Evolutionary conservation across 2,113 vertebrate genomes (phyloP), one percentile per base, ranked within the genome.

Genomic region (Varanus salvator): DNA sequence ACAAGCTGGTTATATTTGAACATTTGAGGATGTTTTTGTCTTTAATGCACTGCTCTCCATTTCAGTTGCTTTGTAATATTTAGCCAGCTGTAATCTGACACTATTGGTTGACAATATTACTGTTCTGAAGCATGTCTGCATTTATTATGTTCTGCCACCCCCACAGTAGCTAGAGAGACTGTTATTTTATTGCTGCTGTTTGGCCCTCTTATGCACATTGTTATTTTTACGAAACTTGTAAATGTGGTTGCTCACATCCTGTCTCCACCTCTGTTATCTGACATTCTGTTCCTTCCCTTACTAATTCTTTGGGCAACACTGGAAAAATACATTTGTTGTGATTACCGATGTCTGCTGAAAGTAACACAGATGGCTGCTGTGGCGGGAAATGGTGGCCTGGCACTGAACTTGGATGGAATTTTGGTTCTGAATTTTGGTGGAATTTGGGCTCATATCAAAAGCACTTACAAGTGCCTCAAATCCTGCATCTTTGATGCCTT

Each of bases 31-130:
- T 80, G 91, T 2, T 78, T 80, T 72, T 88, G 25, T 21, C 17
- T 12, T 88, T 64, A 29, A 8, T 72, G 60, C 57, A 3, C 38
- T 93, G 34, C 87, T 29, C 77, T 86, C 87, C 86, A 72, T 52
- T 89, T 87, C 80, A 91, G 86, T 19, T 86, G 90, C 88, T 68
- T 34, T 91, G 52, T 85, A 77, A 90, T 87, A 50, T 88, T 27
- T 83, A 88, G 60, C 21, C 5, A 78, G 52, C 34, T 34, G 5
- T 87, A 94, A 83, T 52, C 0, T 0, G 57, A 87, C 85, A 71
- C 54, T 6, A 90, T 25, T 50, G 87, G 29, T 84, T 85, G 80
- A 74, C 44, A 88, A 19, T 31, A 77, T n/a, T 87, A 0, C 0
- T 48, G 1, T 31, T 92, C 89, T 84, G 48, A 77, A 82, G 34